Conservation (phyloP, 2,888 invertebrate species). For the Harpalus rubripes region DNA sequence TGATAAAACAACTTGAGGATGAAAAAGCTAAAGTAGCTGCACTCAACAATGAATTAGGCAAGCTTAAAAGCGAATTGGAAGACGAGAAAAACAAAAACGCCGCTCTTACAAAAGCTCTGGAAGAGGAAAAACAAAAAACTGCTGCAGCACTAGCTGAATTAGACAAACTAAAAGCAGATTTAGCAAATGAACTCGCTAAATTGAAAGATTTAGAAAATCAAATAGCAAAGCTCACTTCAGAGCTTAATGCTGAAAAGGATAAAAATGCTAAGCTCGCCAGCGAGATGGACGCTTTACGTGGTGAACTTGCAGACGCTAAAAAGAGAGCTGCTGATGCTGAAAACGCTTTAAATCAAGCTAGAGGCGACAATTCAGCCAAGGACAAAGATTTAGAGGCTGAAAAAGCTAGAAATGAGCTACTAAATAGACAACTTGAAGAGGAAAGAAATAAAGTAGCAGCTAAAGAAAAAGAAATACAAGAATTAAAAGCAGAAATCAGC, state of each 20-base stretch:
- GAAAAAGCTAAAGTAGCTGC: slow-evolving; percentile 65
- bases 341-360: not conserved
- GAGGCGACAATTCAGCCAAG: not conserved
- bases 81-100: slow-evolving; percentile 64
- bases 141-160: slow-evolving; percentile 3
- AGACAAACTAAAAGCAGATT: slow-evolving; percentile 57
- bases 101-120: not conserved
- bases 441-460: slow-evolving; percentile 20
- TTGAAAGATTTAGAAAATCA: not conserved
- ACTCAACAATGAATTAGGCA: slow-evolving; percentile 69
- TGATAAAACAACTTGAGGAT: slow-evolving; percentile 62
- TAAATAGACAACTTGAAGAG: slow-evolving; percentile 35
- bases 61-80: slow-evolving; percentile 69
- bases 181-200: slow-evolving; percentile 51
- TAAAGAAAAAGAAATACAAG: slow-evolving; percentile 68
- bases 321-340: not conserved
- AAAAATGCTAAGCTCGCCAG: not conserved
- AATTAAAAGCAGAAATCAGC: slow-evolving; percentile 38
- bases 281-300: not conserved
- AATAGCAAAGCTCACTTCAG: not conserved
- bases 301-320: not conserved
- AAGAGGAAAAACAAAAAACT: not conserved
- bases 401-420: slow-evolving; percentile 60
- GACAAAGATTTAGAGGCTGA: slow-evolving; percentile 46
- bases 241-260: not conserved